Conservation (phyloP, 2,888 invertebrate genomes). For the Lasius platythorax region DNA sequence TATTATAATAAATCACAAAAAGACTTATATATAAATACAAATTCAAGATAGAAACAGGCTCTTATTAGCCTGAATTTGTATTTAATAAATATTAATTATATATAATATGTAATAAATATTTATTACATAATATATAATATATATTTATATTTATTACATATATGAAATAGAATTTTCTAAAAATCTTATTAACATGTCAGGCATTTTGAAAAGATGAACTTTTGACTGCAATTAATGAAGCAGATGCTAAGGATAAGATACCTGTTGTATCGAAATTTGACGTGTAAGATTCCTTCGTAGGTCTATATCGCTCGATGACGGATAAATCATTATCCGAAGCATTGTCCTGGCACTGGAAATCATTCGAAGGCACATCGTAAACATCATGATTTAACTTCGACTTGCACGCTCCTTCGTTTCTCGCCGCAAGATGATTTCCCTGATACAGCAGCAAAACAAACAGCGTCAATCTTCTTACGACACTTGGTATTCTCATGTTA, state of each 20-base stretch:
- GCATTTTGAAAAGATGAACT: not conserved
- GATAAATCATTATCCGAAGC: not conserved
- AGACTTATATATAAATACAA: too few relatives aligned
- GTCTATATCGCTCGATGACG: conserved; percentile 10
- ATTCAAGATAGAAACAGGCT: too few relatives aligned
- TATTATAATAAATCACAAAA: too few relatives aligned
- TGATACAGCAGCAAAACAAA: conserved; percentile 41
- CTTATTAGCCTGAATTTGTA: too few relatives aligned
- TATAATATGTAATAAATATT: too few relatives aligned
- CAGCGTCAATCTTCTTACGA: not conserved
- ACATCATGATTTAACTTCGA: not conserved
- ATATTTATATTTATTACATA: not conserved
- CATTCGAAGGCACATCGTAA: conserved; percentile 28
- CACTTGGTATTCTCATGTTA: not conserved
- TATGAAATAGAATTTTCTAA: not conserved
- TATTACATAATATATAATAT: too few relatives aligned
- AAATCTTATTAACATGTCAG: not conserved
- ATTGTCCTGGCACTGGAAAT: conserved; percentile 45
- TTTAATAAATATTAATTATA: too few relatives aligned
- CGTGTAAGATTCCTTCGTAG: not conserved
- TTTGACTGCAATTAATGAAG: not conserved
- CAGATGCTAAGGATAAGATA: not conserved
- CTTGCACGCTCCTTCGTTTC: conserved; percentile 32
- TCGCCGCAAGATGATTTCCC: not conserved
- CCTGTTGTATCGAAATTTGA: conserved; percentile 14